These are phyloP conservation scores for Hippocampus zosterae DNA, from an alignment of 2,113 vertebrate genomes.

Conservation along the genomic window DNA sequence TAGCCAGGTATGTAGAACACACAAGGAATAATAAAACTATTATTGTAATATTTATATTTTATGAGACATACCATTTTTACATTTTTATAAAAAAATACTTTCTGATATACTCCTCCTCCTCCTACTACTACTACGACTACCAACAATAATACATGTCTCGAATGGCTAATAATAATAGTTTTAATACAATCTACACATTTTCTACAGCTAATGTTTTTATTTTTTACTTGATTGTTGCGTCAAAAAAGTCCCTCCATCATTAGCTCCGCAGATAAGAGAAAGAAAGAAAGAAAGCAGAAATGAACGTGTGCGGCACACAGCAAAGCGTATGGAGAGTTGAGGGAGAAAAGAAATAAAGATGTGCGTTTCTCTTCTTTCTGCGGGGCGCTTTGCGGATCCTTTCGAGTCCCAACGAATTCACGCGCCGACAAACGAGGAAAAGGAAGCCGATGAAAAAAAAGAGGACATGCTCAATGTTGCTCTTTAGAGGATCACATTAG, in stretches of 20 bases:
- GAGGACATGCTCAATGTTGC: conserved; percentile 75
- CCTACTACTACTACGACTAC: too few relatives aligned
- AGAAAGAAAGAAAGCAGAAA: conserved; percentile 1
- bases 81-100: neutral
- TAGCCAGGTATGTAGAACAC: too few relatives aligned
- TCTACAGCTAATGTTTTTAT: too few relatives aligned
- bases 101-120: too few relatives aligned
- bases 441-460: conserved; percentile 42
- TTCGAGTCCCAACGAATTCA: conserved; percentile 59
- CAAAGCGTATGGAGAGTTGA: conserved; percentile 41
- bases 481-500: conserved; percentile 55
- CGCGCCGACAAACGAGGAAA: conserved; percentile 46
- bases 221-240: conserved; percentile 43
- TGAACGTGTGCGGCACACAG: conserved; percentile 70
- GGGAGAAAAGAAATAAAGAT: conserved; percentile 60
- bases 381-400: conserved; percentile 14
- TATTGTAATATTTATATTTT: too few relatives aligned
- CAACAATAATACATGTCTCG: too few relatives aligned
- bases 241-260: conserved; percentile 71
- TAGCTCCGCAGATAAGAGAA: conserved; percentile 62
- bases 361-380: neutral
- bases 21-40: too few relatives aligned
- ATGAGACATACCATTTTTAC: neutral
- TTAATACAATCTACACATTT: too few relatives aligned
- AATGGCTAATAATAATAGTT: too few relatives aligned